Evolutionary conservation across 2,113 vertebrate genomes (phyloP).

Genomic region (Pycnonotus jocosus): DNA sequence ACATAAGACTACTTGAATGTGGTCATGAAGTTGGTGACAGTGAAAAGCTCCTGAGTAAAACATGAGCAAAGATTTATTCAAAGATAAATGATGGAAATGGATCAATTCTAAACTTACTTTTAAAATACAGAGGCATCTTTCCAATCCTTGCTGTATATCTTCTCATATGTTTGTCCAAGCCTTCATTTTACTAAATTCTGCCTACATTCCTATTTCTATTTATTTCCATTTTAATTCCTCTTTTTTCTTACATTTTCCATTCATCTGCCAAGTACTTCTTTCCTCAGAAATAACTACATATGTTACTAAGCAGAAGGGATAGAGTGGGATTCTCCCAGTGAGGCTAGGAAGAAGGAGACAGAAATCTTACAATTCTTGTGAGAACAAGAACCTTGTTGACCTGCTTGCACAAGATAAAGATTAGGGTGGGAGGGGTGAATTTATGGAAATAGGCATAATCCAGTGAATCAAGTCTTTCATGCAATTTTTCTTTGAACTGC

Average conservation of each 20-base stretch:
- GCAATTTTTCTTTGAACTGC: background rate
- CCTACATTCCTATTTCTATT: background rate
- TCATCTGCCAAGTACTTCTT: background rate
- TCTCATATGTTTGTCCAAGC: background rate
- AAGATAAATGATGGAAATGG: background rate
- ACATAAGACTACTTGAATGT: background rate
- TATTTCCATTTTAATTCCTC: background rate
- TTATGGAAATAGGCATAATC: constrained; percentile 33
- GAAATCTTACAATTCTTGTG: background rate
- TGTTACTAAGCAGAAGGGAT: background rate
- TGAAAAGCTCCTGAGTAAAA: background rate
- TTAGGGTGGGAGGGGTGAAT: background rate
- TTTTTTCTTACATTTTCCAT: background rate
- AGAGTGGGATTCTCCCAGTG: background rate
- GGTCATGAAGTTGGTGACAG: background rate
- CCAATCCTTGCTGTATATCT: background rate
- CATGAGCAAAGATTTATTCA: background rate
- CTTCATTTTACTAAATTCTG: background rate
- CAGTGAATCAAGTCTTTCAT: constrained; percentile 20
- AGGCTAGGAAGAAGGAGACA: background rate
- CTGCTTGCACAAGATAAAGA: constrained; percentile 47
- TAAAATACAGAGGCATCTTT: background rate
- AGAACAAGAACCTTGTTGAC: constrained; percentile 33
- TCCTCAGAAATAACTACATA: background rate
- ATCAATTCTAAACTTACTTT: background rate